A percentile compares a stretch with the other conserved stretches of the same genome.
Conservation (phyloP, 1,140 invertebrate species). For the Pristionchus pacificus region DNA sequence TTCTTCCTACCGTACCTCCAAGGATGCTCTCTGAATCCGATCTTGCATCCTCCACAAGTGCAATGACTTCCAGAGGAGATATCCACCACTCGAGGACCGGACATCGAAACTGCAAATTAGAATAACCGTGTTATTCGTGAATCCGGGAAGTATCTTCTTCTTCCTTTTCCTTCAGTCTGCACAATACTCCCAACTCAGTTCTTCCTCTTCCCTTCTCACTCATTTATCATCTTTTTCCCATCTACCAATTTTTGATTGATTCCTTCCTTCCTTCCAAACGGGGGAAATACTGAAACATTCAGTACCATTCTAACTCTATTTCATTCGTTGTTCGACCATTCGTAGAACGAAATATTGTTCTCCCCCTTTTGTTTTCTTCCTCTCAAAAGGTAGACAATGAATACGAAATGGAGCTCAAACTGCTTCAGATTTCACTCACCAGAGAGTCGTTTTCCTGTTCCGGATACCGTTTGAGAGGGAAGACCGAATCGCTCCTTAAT, state of each 20-base stretch:
- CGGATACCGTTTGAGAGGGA: too few relatives aligned
- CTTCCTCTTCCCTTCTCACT: background rate
- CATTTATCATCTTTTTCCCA: slow-evolving; percentile 19
- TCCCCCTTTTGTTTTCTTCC: too few relatives aligned
- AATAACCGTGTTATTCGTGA: too few relatives aligned
- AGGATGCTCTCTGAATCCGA: slow-evolving; percentile 15
- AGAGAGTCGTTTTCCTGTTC: too few relatives aligned
- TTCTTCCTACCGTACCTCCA: too few relatives aligned
- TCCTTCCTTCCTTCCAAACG: slow-evolving; percentile 2
- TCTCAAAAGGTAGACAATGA: too few relatives aligned
- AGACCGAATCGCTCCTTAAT: too few relatives aligned
- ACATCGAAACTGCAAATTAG: too few relatives aligned
- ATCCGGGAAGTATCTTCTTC: slow-evolving; percentile 5
- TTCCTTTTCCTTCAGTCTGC: slow-evolving; percentile 3
- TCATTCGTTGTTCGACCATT: too few relatives aligned
- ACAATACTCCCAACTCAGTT: slow-evolving; percentile 3
- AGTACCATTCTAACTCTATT: slow-evolving; percentile 13
- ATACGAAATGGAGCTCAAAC: too few relatives aligned
- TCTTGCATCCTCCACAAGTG: background rate
- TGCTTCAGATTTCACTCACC: too few relatives aligned
- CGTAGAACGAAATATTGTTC: too few relatives aligned
- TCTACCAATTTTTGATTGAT: slow-evolving; percentile 12
- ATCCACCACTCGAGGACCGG: slow-evolving; percentile 1
- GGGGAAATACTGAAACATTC: slow-evolving; percentile 9
- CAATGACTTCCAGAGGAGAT: slow-evolving; percentile 1